A percentile compares a stretch with the other conserved stretches of the same genome.
Evolutionary conservation across 2,888 invertebrate species (phyloP).

Genomic region (Spilosoma lubricipeda): DNA sequence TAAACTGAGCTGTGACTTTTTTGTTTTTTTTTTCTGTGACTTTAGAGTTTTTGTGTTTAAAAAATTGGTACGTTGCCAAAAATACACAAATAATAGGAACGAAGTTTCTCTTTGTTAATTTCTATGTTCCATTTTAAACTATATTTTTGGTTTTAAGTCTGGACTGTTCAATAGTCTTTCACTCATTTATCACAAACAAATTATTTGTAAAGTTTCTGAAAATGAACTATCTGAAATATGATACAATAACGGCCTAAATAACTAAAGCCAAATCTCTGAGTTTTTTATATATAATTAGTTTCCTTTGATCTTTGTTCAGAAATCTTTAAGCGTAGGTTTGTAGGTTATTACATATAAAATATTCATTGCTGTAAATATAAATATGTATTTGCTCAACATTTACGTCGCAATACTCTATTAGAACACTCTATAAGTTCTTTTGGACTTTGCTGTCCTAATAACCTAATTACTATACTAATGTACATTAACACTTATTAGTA

Average conservation of each 20-base stretch:
- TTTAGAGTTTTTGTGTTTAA: neutral
- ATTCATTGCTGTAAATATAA: no score
- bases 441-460: neutral
- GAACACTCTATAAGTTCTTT: neutral
- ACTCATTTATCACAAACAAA: no score
- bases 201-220: no score
- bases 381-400: no score
- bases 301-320: neutral
- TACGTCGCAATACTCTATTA: neutral
- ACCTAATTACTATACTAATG: neutral
- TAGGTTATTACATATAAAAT: no score
- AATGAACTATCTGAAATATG: neutral
- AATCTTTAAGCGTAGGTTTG: neutral
- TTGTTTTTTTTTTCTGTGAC: no score
- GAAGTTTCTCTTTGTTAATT: neutral
- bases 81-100: neutral
- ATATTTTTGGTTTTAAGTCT: neutral
- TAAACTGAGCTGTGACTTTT: conserved; percentile 29
- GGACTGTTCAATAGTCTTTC: neutral
- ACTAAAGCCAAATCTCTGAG: neutral
- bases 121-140: neutral
- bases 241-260: neutral
- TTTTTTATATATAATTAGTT: neutral
- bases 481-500: neutral
- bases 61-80: neutral